Evolutionary conservation across 2,113 vertebrate genomes (phyloP).

Genomic region (Tor tambroides): DNA sequence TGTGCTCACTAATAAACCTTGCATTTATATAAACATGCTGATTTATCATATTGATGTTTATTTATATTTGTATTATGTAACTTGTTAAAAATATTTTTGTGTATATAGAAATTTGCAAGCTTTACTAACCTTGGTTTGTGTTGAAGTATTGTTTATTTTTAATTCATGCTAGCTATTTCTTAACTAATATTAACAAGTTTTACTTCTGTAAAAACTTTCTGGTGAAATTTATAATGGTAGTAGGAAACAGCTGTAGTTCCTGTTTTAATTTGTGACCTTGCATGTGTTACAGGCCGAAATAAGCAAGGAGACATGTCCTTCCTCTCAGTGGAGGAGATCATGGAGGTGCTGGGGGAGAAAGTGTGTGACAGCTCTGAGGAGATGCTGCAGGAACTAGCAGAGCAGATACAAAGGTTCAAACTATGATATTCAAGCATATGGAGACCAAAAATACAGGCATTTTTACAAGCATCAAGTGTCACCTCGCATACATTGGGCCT

Average conservation of each 20-base stretch:
- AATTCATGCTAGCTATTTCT: not conserved
- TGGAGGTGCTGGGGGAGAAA: slow-evolving; percentile 80
- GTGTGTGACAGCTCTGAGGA: slow-evolving; percentile 88
- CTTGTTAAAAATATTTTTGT: not conserved
- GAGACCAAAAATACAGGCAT: not conserved
- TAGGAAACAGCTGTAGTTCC: not conserved
- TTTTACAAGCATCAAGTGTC: no score
- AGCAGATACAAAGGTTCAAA: slow-evolving; percentile 78
- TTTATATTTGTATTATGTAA: not conserved
- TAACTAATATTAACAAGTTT: no score
- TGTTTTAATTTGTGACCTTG: not conserved
- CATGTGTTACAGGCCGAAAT: slow-evolving; percentile 75
- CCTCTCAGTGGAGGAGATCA: slow-evolving; percentile 86
- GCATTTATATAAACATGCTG: not conserved
- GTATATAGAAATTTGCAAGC: not conserved
- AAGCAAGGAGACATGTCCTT: slow-evolving; percentile 83
- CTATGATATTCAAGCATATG: not conserved
- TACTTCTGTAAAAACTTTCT: no score
- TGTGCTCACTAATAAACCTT: not conserved
- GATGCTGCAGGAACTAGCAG: slow-evolving; percentile 86
- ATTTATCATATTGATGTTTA: not conserved
- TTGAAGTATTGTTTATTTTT: not conserved
- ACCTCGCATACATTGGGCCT: no score
- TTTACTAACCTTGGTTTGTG: no score
- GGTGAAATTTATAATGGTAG: not conserved